phyloP scores from a whole-genome alignment of 2,113 vertebrate genomes.

The Bagarius yarrelli region DNA sequence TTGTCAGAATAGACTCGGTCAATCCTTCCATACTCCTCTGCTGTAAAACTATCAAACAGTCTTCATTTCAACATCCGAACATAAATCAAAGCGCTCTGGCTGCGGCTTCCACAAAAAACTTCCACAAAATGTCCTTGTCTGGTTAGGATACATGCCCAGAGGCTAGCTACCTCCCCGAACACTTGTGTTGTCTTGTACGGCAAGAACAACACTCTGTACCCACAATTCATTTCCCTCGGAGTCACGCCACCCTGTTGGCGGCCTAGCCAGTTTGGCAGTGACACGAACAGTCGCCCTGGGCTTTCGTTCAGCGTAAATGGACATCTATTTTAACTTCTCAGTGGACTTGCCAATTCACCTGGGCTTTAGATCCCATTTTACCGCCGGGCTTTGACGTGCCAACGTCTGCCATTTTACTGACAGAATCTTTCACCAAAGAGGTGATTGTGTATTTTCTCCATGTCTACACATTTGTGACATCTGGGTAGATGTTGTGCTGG shows the following conservation, averaged over 20 bases:
- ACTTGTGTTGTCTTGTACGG: slow-evolving; percentile 66
- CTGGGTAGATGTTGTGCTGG: slow-evolving; percentile 34
- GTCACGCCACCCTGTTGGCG: slow-evolving; percentile 66
- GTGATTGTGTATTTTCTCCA: slow-evolving; percentile 39
- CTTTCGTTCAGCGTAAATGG: slow-evolving; percentile 58
- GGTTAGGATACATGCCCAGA: slow-evolving; percentile 63
- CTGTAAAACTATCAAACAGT: slow-evolving; percentile 62
- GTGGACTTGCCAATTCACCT: slow-evolving; percentile 53
- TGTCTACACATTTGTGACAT: slow-evolving; percentile 47
- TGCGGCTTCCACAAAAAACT: slow-evolving; percentile 64
- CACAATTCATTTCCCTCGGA: slow-evolving; percentile 72
- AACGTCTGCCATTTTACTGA: slow-evolving; percentile 49
- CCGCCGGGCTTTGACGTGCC: slow-evolving; percentile 40
- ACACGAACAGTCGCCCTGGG: slow-evolving; percentile 55
- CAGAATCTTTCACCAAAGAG: slow-evolving; percentile 46
- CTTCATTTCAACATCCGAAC: slow-evolving; percentile 63
- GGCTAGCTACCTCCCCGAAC: slow-evolving; percentile 63
- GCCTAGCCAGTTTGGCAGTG: slow-evolving; percentile 62
- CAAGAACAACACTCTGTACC: slow-evolving; percentile 65
- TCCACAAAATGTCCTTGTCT: slow-evolving; percentile 69
- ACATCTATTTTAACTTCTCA: slow-evolving; percentile 62
- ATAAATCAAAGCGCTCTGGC: slow-evolving; percentile 65
- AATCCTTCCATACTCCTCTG: slow-evolving; percentile 52
- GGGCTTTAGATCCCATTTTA: slow-evolving; percentile 41
- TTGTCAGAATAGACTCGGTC: slow-evolving; percentile 67